A percentile compares a stretch with the other conserved stretches of the same genome.
Evolutionary conservation across 2,797 vertebrate genomes (phyloP).

Genomic region (Rachycentron canadum): DNA sequence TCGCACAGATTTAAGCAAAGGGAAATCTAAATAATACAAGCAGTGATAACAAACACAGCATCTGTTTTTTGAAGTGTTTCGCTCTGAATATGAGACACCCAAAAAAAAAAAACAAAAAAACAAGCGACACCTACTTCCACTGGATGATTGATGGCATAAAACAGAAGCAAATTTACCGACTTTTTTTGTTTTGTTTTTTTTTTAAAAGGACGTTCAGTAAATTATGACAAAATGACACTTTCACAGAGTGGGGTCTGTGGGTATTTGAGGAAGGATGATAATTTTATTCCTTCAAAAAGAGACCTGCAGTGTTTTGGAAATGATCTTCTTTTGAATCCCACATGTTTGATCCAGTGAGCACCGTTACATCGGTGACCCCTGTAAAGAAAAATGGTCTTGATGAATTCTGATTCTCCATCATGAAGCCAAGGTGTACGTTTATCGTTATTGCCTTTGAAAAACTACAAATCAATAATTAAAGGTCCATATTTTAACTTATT

Average conservation of each 20-base stretch:
- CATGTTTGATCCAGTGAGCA: not conserved
- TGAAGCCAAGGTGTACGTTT: not conserved
- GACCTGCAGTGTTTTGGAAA: conserved; percentile 20
- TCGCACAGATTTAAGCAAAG: conserved; percentile 54
- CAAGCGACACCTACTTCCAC: conserved; percentile 53
- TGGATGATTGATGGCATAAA: conserved; percentile 55
- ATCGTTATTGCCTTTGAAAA: too few species aligned
- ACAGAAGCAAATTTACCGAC: conserved; percentile 32
- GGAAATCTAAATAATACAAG: conserved; percentile 57
- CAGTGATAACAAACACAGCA: conserved; percentile 50
- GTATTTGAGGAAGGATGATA: conserved; percentile 6
- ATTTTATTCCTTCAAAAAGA: conserved; percentile 3
- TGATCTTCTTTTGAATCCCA: conserved; percentile 1
- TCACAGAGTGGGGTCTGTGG: conserved; percentile 1
- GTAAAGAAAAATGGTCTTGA: not conserved
- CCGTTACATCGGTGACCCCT: not conserved
- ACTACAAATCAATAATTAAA: too few species aligned
- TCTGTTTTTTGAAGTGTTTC: conserved; percentile 65
- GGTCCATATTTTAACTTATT: too few species aligned
- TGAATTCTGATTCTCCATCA: not conserved
- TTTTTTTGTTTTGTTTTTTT: conserved; percentile 26
- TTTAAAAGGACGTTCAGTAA: conserved; percentile 21
- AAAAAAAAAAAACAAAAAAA: too few species aligned
- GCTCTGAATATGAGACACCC: conserved; percentile 30
- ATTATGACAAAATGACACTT: conserved; percentile 36